phyloP scores from a whole-genome alignment of 2,113 vertebrate genomes.

The Hemibagrus wyckioides region DNA sequence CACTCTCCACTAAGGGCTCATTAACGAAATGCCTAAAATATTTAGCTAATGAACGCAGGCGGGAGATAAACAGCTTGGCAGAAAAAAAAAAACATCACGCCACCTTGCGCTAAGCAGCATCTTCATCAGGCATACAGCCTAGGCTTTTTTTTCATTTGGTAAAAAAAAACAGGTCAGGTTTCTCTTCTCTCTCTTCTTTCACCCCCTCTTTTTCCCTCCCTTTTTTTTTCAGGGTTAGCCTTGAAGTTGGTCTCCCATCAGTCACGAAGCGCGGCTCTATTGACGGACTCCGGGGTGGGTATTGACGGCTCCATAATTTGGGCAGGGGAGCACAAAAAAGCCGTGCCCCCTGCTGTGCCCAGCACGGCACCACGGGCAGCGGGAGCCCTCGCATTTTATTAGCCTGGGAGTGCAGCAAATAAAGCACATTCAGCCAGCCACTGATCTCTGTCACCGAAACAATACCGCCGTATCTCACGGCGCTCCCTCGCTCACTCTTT shows the following conservation, averaged over 20 bases:
- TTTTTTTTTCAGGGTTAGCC: conserved; percentile 63
- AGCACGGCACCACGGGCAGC: conserved; percentile 79
- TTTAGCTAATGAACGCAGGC: not conserved
- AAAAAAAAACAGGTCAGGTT: conserved; percentile 45
- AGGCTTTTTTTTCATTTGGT: conserved; percentile 33
- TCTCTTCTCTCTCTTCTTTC: conserved; percentile 20
- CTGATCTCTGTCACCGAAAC: conserved; percentile 81
- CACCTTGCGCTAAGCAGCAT: conserved; percentile 29
- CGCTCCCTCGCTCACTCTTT: conserved; percentile 38
- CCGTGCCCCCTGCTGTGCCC: conserved; percentile 76
- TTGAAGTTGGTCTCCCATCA: conserved; percentile 76
- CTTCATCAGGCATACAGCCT: conserved; percentile 12
- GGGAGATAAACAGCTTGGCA: not conserved
- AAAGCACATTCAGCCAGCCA: conserved; percentile 78
- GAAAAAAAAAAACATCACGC: conserved; percentile 18
- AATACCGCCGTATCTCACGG: conserved; percentile 63
- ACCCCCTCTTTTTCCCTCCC: not conserved
- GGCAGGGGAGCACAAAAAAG: conserved; percentile 79
- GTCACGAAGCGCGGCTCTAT: conserved; percentile 76
- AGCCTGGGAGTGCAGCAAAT: conserved; percentile 79
- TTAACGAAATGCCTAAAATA: not conserved
- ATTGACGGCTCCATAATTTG: conserved; percentile 84
- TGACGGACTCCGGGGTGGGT: conserved; percentile 78
- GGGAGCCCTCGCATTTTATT: conserved; percentile 81
- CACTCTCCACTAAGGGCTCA: not conserved